Evolutionary conservation across 1,140 invertebrate species (phyloP).

Genomic region (Apis laboriosa): DNA sequence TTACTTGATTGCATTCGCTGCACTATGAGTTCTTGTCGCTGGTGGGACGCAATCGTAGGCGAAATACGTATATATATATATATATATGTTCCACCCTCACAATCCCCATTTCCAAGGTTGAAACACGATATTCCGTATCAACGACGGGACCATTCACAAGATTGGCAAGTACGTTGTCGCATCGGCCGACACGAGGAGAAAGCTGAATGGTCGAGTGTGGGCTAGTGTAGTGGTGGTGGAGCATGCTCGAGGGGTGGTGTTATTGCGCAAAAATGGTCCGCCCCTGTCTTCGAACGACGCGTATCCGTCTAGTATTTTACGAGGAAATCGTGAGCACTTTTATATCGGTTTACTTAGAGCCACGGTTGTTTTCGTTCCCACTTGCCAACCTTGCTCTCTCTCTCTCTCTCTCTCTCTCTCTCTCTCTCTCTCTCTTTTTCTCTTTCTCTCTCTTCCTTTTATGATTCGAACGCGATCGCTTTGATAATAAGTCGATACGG

Average conservation of each 20-base stretch:
- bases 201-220: background rate
- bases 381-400: background rate
- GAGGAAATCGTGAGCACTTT: conserved; percentile 72
- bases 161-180: conserved; percentile 55
- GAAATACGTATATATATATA: conserved; percentile 13
- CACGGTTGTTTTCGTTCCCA: conserved; percentile 31
- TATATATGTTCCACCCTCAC: background rate
- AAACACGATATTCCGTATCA: conserved; percentile 42
- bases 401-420: too few relatives aligned
- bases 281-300: conserved; percentile 34
- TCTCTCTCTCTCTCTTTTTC: too few relatives aligned
- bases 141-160: conserved; percentile 43
- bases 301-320: conserved; percentile 69
- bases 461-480: too few relatives aligned
- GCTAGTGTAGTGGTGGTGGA: background rate
- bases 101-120: conserved; percentile 1
- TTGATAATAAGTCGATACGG: too few relatives aligned
- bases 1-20: conserved; percentile 62
- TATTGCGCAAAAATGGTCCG: conserved; percentile 51
- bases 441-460: background rate
- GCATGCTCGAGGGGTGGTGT: conserved; percentile 7
- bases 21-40: conserved; percentile 39
- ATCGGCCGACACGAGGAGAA: conserved; percentile 36
- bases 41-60: conserved; percentile 20
- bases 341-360: conserved; percentile 71